Conservation (phyloP, 1,140 invertebrate genomes). For the Acromyrmex echinatior region DNA sequence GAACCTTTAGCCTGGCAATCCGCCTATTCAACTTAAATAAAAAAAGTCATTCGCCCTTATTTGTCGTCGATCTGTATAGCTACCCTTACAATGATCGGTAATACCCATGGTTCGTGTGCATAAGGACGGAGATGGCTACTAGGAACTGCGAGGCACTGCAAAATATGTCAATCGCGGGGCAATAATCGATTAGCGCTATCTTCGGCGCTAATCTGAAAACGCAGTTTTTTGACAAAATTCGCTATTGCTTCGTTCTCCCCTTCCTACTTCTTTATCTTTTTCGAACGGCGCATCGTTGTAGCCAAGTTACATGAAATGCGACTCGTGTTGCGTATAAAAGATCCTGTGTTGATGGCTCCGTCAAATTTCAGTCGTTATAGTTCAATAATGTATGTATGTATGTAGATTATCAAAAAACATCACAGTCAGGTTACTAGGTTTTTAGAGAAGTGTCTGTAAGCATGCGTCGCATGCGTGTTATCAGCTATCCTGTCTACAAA, state of each 20-base stretch:
- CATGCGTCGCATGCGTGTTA: conserved; percentile 21
- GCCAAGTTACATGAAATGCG: conserved; percentile 40
- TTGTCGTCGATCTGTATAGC: conserved; percentile 30
- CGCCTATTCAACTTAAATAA: conserved; percentile 30
- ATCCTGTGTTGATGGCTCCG: conserved; percentile 44
- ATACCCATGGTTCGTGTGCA: conserved; percentile 64
- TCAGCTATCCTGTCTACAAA: conserved; percentile 28
- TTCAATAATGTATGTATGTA: conserved; percentile 72
- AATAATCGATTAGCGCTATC: conserved; percentile 47
- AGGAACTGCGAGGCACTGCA: conserved; percentile 80
- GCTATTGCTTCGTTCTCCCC: conserved; percentile 15
- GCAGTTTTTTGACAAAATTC: conserved; percentile 58
- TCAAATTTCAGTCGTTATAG: conserved; percentile 65
- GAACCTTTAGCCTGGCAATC: conserved; percentile 10
- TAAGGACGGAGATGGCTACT: conserved; percentile 78
- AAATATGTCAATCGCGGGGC: conserved; percentile 64
- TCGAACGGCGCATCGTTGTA: conserved; percentile 30
- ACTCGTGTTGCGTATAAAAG: conserved; percentile 50
- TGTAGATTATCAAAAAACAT: conserved; percentile 82
- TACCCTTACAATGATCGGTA: conserved; percentile 42
- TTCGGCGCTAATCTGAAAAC: conserved; percentile 42
- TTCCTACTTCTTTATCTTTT: neutral
- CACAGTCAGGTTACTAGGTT: conserved; percentile 81
- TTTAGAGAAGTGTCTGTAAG: conserved; percentile 69
- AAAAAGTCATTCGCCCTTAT: conserved; percentile 38